phyloP scores from a whole-genome alignment of 1,140 invertebrate species.

The Brachionus rubens region DNA sequence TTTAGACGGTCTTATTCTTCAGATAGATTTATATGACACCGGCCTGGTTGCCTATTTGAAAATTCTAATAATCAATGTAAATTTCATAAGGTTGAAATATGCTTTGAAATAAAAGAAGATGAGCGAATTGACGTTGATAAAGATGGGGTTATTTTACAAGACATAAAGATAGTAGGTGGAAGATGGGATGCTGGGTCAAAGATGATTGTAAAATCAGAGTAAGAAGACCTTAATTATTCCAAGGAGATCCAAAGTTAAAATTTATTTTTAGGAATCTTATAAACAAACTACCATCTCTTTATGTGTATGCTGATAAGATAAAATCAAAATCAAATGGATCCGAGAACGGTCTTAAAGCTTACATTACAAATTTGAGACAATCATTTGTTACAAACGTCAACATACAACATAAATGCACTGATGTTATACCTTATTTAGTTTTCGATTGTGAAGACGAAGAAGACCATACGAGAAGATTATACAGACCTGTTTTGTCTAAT shows the following conservation, averaged over 20 bases:
- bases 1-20: no score
- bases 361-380: conserved; percentile 4
- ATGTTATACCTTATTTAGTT: neutral
- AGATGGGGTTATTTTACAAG: neutral
- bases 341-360: neutral
- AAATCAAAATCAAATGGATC: neutral
- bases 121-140: neutral
- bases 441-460: conserved; percentile 31
- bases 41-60: no score
- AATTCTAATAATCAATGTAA: no score
- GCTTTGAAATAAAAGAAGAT: conserved; percentile 31
- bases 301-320: neutral
- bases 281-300: neutral
- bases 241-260: neutral
- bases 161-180: conserved; percentile 8
- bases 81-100: conserved; percentile 23
- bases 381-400: neutral
- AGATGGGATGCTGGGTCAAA: neutral
- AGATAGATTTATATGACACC: no score
- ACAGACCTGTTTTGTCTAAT: conserved; percentile 29
- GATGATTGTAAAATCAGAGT: conserved; percentile 2
- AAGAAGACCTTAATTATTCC: neutral
- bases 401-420: neutral
- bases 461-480: conserved; percentile 5
- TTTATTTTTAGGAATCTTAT: neutral